These are phyloP conservation scores for Charaxes varanes DNA, from an alignment of 1,140 invertebrate genomes.

Conservation along the genomic window DNA sequence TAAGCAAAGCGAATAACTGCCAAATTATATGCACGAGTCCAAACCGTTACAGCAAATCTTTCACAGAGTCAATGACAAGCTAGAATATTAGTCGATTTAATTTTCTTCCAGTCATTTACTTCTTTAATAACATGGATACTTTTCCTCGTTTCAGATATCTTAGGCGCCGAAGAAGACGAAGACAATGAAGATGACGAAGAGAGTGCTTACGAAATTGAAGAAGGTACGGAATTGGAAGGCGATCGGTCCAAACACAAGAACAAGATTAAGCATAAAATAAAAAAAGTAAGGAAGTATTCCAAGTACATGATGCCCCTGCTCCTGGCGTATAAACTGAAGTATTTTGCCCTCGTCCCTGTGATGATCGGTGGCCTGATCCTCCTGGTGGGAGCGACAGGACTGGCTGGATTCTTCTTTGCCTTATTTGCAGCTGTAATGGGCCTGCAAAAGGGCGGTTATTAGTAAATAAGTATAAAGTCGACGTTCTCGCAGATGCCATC, in stretches of 20 bases:
- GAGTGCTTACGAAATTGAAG: constrained; percentile 47
- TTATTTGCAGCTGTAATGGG: constrained; percentile 81
- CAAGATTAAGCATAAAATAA: constrained; percentile 37
- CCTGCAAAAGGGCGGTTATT: constrained; percentile 66
- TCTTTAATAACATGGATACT: too few species aligned
- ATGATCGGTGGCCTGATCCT: constrained; percentile 83
- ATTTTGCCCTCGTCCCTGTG: constrained; percentile 84
- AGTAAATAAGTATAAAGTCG: constrained; percentile 47
- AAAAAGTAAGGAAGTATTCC: constrained; percentile 77
- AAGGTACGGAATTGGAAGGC: constrained; percentile 29
- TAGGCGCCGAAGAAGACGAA: constrained; percentile 51
- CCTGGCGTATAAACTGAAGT: constrained; percentile 88
- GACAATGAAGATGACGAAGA: constrained; percentile 47
- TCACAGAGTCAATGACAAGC: too few species aligned
- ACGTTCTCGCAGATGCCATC: constrained; percentile 59
- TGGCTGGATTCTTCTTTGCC: constrained; percentile 90
- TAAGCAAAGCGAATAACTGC: too few species aligned
- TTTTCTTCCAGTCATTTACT: too few species aligned
- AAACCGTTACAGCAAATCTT: too few species aligned
- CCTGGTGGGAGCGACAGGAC: constrained; percentile 82
- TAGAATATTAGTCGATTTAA: too few species aligned
- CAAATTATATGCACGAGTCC: too few species aligned
- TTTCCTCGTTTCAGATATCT: constrained; percentile 47
- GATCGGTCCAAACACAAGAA: too few species aligned
- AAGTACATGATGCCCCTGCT: constrained; percentile 83